Base-by-base conservation (phyloP, 2,888 invertebrate species). In the Ganaspis brasiliensis region DNA sequence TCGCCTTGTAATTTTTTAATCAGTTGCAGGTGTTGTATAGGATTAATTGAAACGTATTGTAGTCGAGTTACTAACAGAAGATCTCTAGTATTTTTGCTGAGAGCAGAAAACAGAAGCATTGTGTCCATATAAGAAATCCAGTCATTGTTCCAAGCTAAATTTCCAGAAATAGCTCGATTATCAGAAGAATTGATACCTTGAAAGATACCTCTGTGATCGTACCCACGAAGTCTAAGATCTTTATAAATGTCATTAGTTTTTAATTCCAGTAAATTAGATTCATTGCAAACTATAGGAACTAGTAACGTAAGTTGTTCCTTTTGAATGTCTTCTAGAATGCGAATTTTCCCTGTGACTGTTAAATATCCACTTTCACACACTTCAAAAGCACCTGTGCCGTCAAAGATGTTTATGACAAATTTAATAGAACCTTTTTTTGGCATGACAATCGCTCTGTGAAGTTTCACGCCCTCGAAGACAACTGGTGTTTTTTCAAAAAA, bases 31-130 rank as follows among this genome's bases (percentile, higher is more conserved):
- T 98, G 98, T 84, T 94, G 93, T 59, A 91, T 89, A 0, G n/a
- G n/a, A n/a, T n/a, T n/a, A n/a, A n/a, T n/a, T n/a, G n/a, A n/a
- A n/a, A n/a, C n/a, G n/a, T n/a, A 94, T 89, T 97, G 96, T 78
- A 99, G 94, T 76, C 98, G 94, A 40, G 98, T 98, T 0, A 98
- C 98, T 81, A 99, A 92, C 90, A 96, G 96, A n/a, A 99, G 93
- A 88, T 97, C 96, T 61, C 96, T 94, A 35, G 95, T 94, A 84
- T 95, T 94, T 84, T 94, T 94, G 73, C 96, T 95, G 81, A 98
- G 92, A 87, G 98, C 96, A 72, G 95, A 95, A 90, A 98, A 97
- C 92, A 99, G 99, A 63, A 99, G 94, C 96, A 99, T 97, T n/a
- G n/a, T n/a, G n/a, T n/a, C n/a, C n/a, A n/a, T n/a, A n/a, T n/a